A percentile compares a stretch with the other conserved stretches of the same genome.
phyloP scores from a whole-genome alignment of 2,888 invertebrate species.

The Stictocephala bisonia region DNA sequence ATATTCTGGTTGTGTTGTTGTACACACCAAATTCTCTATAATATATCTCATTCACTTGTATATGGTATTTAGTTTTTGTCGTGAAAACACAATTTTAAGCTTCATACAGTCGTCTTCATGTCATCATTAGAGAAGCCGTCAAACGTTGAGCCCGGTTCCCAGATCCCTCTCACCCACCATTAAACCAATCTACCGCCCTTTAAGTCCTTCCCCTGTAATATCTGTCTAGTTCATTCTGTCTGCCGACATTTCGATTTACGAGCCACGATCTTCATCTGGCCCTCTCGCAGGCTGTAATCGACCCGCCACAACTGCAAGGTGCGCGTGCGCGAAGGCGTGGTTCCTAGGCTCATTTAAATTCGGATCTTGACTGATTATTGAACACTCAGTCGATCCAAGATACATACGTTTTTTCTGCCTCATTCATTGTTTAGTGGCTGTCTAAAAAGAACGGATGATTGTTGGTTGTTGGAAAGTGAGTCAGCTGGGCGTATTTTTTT shows the following conservation, averaged over 20 bases:
- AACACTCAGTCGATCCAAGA: no score
- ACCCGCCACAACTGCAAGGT: constrained; percentile 19
- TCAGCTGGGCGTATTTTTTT: no score
- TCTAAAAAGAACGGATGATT: no score
- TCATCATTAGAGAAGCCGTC: constrained; percentile 4
- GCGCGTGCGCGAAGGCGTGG: background rate
- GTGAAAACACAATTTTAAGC: no score
- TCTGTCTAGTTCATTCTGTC: constrained; percentile 18
- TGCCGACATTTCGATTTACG: constrained; percentile 14
- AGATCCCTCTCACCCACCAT: background rate
- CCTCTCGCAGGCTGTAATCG: constrained; percentile 11
- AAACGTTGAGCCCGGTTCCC: background rate
- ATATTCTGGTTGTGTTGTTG: background rate
- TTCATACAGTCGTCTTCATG: background rate
- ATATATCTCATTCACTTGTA: constrained; percentile 17
- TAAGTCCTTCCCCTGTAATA: background rate
- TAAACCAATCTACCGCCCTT: background rate
- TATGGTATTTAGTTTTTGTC: no score
- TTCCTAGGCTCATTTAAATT: constrained; percentile 18
- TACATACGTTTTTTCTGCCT: no score
- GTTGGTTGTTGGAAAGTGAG: no score
- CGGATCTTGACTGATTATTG: no score
- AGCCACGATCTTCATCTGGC: constrained; percentile 15
- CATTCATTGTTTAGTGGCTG: no score
- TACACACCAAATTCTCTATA: background rate